These are phyloP conservation scores for Poeciliopsis retropinna DNA, from an alignment of 2,113 vertebrate species.

Conservation along the genomic window DNA sequence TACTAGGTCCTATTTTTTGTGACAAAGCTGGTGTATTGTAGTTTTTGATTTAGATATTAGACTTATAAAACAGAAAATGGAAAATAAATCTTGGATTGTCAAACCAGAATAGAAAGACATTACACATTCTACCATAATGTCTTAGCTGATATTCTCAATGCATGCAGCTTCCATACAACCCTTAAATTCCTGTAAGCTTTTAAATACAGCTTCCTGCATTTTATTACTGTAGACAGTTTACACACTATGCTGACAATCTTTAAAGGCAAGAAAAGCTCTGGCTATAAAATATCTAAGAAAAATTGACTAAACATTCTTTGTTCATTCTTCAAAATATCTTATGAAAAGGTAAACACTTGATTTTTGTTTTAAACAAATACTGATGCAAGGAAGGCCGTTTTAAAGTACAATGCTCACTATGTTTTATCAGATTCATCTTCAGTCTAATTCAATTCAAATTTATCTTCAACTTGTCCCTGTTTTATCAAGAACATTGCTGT, in stretches of 20 bases:
- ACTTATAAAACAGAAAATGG: background rate
- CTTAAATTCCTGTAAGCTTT: background rate
- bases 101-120: background rate
- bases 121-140: background rate
- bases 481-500: background rate
- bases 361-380: background rate
- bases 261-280: background rate
- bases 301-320: background rate
- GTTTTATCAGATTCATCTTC: background rate
- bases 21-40: background rate
- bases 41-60: background rate
- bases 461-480: background rate
- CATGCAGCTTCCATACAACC: background rate
- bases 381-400: background rate
- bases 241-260: background rate
- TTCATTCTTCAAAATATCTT: background rate
- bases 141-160: background rate
- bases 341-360: background rate
- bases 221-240: background rate
- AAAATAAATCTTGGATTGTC: background rate
- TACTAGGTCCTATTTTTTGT: slow-evolving; percentile 3
- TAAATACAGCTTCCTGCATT: background rate
- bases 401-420: background rate
- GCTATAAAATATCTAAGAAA: background rate
- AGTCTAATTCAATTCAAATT: background rate